Evolutionary conservation across 2,888 invertebrate species (phyloP), one percentile per base, ranked within the genome.

Genomic region (Steinernema carpocapsae): DNA sequence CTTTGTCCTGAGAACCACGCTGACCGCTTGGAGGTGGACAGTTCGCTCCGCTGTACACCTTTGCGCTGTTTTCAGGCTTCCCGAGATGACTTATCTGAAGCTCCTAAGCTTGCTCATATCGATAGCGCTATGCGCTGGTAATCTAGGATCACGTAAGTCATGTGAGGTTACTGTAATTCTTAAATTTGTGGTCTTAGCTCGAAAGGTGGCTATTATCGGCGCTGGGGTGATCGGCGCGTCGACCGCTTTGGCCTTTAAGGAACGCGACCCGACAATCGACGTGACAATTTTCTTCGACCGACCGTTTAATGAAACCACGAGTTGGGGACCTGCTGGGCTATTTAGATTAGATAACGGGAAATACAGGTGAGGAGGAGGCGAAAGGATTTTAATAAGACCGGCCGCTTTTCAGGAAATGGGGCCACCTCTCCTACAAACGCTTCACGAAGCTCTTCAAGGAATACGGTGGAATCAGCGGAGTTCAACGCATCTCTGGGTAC

Each of bases 251-350:
- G 78, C 78, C 48, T 73, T 80, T 12, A 42, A 75, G 7, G 75
- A 80, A 72, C 74, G 73, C 10, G 43, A 76, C 19, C 79, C 83
- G 10, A 76, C 6, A 22, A 56, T 72, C 73, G 52, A 77, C 74
- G 74, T 83, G n/a, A 81, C 80, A 19, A 75, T 83, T n/a, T 75
- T 81, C 71, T 71, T 70, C 22, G 80, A 81, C 52, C 59, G 75
- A 1, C 77, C 77, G 3, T 80, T 83, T 52, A 79, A 78, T 14
- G 64, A 80, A n/a, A 76, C 80, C 3, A 82, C 82, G 73, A 80
- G 80, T 72, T 77, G 64, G 42, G 83, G 83, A 1, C 83, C 83
- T 19, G 83, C 83, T n/a, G 83, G 83, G 0, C 75, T 83, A 0
- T 83, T 83, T 32, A 72, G 83, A 0, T 79, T 83, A 46, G 82